Conservation (phyloP, 2,113 vertebrate species). For the Gambusia affinis region DNA sequence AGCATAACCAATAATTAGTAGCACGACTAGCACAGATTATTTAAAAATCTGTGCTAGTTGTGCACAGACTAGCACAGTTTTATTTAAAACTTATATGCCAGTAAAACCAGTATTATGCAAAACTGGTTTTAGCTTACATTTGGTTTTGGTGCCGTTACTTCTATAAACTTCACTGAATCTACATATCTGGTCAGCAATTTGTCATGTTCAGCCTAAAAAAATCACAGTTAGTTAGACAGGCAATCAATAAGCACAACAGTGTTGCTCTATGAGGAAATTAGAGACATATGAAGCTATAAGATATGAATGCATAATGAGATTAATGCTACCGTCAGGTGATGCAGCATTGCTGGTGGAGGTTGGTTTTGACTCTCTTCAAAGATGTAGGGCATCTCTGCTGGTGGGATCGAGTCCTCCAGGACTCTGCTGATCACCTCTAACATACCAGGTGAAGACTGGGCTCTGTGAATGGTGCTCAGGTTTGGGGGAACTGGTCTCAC, state of each 20-base stretch:
- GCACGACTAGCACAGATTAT: neutral
- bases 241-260: neutral
- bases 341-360: slow-evolving; percentile 51
- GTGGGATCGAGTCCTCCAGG: slow-evolving; percentile 77
- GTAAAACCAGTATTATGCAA: neutral
- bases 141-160: slow-evolving; percentile 69
- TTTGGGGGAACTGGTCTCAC: slow-evolving; percentile 50
- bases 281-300: neutral
- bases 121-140: slow-evolving; percentile 59
- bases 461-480: slow-evolving; percentile 55
- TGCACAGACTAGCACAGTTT: too few species aligned
- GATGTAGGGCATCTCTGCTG: slow-evolving; percentile 49
- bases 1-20: slow-evolving; percentile 3
- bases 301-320: neutral
- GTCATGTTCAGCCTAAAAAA: slow-evolving; percentile 77
- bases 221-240: neutral
- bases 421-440: slow-evolving; percentile 74
- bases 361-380: slow-evolving; percentile 58
- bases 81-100: too few species aligned
- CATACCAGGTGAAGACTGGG: slow-evolving; percentile 72
- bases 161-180: slow-evolving; percentile 72
- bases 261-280: neutral
- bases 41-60: too few species aligned
- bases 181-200: slow-evolving; percentile 73
- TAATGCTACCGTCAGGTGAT: slow-evolving; percentile 81